Evolutionary conservation across 1,140 invertebrate species (phyloP).

Genomic region (Neodiprion fabricii): DNA sequence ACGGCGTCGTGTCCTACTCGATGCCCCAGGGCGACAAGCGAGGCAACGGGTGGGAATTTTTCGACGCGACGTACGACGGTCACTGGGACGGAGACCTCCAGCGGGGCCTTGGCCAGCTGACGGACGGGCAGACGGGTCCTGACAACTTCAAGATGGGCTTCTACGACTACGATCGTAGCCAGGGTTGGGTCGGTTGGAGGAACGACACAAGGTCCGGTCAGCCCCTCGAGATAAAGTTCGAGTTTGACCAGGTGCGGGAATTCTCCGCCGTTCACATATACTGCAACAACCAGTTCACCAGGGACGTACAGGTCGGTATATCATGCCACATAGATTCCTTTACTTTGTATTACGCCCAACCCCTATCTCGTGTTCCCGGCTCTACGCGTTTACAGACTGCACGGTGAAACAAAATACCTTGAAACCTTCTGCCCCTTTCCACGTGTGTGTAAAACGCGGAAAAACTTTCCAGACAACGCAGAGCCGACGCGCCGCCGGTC

Average conservation of each 20-base stretch:
- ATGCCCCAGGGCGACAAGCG: slow-evolving; percentile 82
- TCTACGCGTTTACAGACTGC: no score
- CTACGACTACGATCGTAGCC: slow-evolving; percentile 64
- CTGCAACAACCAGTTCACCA: slow-evolving; percentile 80
- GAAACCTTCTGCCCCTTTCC: no score
- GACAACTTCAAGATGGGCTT: slow-evolving; percentile 76
- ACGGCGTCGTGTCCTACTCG: slow-evolving; percentile 80
- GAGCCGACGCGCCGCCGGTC: no score
- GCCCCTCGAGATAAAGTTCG: slow-evolving; percentile 80
- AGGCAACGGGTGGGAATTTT: slow-evolving; percentile 75
- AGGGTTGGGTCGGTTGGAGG: slow-evolving; percentile 92
- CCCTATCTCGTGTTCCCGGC: no score
- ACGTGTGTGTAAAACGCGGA: background rate
- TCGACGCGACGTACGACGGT: slow-evolving; percentile 83
- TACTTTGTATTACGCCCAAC: background rate
- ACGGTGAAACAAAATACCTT: background rate
- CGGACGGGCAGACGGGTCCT: slow-evolving; percentile 72
- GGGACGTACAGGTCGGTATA: slow-evolving; percentile 72
- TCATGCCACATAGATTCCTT: background rate
- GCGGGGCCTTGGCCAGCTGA: slow-evolving; percentile 75
- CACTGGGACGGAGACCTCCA: slow-evolving; percentile 67
- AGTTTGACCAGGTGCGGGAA: slow-evolving; percentile 86
- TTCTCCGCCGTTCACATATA: slow-evolving; percentile 83
- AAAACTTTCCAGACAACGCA: background rate
- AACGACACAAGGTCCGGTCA: slow-evolving; percentile 75